Evolutionary conservation across 2,888 invertebrate genomes (phyloP).

Genomic region (Spodoptera littoralis): DNA sequence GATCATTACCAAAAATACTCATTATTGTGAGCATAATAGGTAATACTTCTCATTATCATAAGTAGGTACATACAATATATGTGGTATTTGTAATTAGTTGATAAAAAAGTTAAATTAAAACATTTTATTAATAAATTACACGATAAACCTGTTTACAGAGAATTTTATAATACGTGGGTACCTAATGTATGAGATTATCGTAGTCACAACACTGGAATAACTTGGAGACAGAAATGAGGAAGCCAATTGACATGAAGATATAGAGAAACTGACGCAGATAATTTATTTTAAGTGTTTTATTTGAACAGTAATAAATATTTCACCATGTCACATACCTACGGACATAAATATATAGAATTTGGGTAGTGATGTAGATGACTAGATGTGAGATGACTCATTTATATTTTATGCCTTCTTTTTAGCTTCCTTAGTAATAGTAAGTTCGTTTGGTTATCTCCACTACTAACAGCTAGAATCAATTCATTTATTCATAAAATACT

Average conservation of each 20-base stretch:
- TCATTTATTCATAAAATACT: no score
- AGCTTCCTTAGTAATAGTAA: no score
- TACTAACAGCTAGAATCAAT: no score
- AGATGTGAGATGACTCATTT: no score
- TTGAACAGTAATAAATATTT: constrained; percentile 1
- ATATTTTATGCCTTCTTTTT: no score
- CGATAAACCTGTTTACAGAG: not conserved
- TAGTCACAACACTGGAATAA: constrained; percentile 19
- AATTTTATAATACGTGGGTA: not conserved
- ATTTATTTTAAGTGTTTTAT: constrained; percentile 13
- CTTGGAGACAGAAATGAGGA: constrained; percentile 22
- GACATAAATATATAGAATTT: no score
- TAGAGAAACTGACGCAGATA: constrained; percentile 10
- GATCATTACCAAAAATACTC: constrained; percentile 1
- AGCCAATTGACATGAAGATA: constrained; percentile 8
- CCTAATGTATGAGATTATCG: not conserved
- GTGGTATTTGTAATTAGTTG: no score
- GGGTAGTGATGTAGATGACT: no score
- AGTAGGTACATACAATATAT: not conserved
- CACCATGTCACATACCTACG: no score
- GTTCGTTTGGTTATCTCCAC: no score
- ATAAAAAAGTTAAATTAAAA: constrained; percentile 1
- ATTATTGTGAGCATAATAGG: not conserved
- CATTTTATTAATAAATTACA: not conserved
- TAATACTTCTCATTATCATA: constrained; percentile 5